phyloP scores from a whole-genome alignment of 37 sponge, comb jelly and placozoan species.

The Geodia barretti region DNA sequence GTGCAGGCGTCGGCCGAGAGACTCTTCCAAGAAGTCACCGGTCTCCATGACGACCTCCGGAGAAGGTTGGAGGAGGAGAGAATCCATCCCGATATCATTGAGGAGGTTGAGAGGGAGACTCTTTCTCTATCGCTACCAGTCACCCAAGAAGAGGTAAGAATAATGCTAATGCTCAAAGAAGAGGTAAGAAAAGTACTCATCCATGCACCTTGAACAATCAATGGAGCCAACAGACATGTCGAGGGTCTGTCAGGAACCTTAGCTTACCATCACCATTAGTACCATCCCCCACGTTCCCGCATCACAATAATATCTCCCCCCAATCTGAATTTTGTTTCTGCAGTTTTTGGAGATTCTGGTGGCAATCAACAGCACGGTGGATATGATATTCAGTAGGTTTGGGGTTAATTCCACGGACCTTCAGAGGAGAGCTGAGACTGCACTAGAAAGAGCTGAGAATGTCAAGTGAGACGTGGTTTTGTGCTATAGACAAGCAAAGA shows the following conservation, averaged over 20 bases:
- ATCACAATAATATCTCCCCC: not conserved
- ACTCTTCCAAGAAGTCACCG: not conserved
- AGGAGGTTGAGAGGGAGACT: conserved; percentile 29
- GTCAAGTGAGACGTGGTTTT: no score
- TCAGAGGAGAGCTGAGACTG: conserved; percentile 11
- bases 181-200: conserved; percentile 13
- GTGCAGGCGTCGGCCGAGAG: not conserved
- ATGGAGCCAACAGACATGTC: not conserved
- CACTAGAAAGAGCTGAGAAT: conserved; percentile 13
- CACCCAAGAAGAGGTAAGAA: no score
- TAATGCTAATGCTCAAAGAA: not conserved
- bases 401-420: conserved; percentile 17
- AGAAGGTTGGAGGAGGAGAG: conserved; percentile 6
- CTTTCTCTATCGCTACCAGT: conserved; percentile 33
- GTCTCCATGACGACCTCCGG: conserved; percentile 2
- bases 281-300: not conserved
- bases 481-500: no score
- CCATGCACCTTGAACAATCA: not conserved
- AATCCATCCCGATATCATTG: conserved; percentile 32
- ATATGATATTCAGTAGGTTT: not conserved
- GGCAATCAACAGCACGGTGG: conserved; percentile 46
- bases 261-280: not conserved
- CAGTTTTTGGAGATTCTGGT: conserved; percentile 32
- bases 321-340: not conserved
- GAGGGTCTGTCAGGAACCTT: not conserved